These are phyloP conservation scores for Epinotia brunnichana DNA, from an alignment of 2,888 invertebrate species.

Conservation along the genomic window DNA sequence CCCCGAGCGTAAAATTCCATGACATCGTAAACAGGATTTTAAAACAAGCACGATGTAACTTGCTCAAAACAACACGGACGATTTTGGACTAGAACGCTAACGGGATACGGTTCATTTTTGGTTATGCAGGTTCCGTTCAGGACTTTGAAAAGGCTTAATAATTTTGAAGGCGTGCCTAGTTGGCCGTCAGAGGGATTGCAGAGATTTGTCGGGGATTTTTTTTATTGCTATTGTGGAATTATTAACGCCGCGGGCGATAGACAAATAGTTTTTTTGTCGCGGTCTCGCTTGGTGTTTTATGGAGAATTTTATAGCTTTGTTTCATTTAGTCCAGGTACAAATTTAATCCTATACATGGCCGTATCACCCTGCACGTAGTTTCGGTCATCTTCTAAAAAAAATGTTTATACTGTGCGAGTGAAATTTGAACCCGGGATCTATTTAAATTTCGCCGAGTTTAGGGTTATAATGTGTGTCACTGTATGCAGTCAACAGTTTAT, in stretches of 20 bases:
- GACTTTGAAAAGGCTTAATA: slow-evolving; percentile 72
- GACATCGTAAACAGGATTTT: slow-evolving; percentile 72
- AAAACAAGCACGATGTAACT: slow-evolving; percentile 59
- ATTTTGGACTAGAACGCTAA: slow-evolving; percentile 46
- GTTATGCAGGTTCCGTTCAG: slow-evolving; percentile 45
- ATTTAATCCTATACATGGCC: background rate
- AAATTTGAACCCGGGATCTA: too few relatives aligned
- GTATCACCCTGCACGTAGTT: too few relatives aligned
- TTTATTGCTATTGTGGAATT: slow-evolving; percentile 74
- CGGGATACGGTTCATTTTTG: slow-evolving; percentile 49
- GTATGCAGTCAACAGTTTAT: too few relatives aligned
- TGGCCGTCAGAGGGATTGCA: slow-evolving; percentile 74
- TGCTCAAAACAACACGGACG: slow-evolving; percentile 40
- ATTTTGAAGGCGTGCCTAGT: slow-evolving; percentile 81
- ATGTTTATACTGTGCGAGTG: too few relatives aligned
- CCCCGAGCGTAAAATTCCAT: slow-evolving; percentile 75
- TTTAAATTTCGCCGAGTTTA: too few relatives aligned
- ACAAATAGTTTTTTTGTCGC: slow-evolving; percentile 63
- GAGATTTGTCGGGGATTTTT: slow-evolving; percentile 76
- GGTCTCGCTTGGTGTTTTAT: slow-evolving; percentile 27
- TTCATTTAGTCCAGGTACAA: slow-evolving; percentile 11
- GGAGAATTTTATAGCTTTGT: slow-evolving; percentile 21
- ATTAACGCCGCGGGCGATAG: slow-evolving; percentile 69
- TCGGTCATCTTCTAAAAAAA: too few relatives aligned
- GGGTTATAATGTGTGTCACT: too few relatives aligned